phyloP scores from a whole-genome alignment of 2,888 invertebrate genomes.

The Ptychoptera contaminata region DNA sequence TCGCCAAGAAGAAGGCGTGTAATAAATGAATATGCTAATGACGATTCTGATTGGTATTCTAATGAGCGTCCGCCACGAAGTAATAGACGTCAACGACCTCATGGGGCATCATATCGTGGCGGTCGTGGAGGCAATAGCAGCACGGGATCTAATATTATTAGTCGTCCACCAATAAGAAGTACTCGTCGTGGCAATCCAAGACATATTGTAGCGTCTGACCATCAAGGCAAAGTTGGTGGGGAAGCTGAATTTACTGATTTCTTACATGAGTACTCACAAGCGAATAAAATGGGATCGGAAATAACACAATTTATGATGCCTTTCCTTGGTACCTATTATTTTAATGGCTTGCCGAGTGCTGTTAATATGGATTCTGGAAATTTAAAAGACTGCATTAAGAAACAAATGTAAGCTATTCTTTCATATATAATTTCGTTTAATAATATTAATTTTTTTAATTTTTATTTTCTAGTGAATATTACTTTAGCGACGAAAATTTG shows the following conservation, averaged over 20 bases:
- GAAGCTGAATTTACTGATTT: slow-evolving; percentile 32
- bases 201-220: slow-evolving; percentile 4
- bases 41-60: slow-evolving; percentile 27
- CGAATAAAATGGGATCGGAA: slow-evolving; percentile 12
- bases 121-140: slow-evolving; percentile 35
- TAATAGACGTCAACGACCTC: slow-evolving; percentile 25
- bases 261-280: slow-evolving; percentile 32
- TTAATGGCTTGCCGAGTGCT: slow-evolving; percentile 25
- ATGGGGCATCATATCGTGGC: slow-evolving; percentile 26
- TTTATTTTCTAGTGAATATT: slow-evolving; percentile 74
- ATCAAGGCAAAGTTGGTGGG: neutral
- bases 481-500: slow-evolving; percentile 94
- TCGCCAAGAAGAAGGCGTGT: neutral
- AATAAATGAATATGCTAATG: slow-evolving; percentile 22
- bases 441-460: slow-evolving; percentile 7
- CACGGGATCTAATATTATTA: slow-evolving; percentile 33
- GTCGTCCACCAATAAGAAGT: slow-evolving; percentile 29
- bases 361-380: slow-evolving; percentile 35
- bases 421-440: slow-evolving; percentile 3
- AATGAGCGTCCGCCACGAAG: slow-evolving; percentile 19
- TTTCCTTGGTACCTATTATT: slow-evolving; percentile 31
- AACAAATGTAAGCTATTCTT: slow-evolving; percentile 65
- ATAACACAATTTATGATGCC: slow-evolving; percentile 18
- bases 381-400: slow-evolving; percentile 69
- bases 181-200: slow-evolving; percentile 20